Conservation (phyloP, 2,797 vertebrate species). For the Leptatherina wallacei region DNA sequence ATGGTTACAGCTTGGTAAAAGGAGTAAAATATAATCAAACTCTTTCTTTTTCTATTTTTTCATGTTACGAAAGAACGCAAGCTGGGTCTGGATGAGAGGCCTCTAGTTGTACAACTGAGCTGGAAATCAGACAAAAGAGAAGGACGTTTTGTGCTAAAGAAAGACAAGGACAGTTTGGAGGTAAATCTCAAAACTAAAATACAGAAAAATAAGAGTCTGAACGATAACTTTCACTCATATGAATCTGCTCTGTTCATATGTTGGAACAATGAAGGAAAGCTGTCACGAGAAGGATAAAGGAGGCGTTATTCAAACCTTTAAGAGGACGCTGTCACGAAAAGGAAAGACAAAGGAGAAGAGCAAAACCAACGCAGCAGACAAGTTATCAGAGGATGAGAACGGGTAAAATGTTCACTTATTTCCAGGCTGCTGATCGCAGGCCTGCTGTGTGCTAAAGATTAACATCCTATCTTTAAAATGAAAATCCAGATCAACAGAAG, state of each 20-base stretch:
- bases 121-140: conserved; percentile 91
- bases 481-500: conserved; percentile 61
- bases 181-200: conserved; percentile 62
- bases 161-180: conserved; percentile 84
- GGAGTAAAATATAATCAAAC: not conserved
- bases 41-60: conserved; percentile 17
- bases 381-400: conserved; percentile 32
- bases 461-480: conserved; percentile 23
- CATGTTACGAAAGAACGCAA: conserved; percentile 86
- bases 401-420: conserved; percentile 48
- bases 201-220: not conserved
- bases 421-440: conserved; percentile 1
- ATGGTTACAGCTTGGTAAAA: not conserved
- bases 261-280: conserved; percentile 58
- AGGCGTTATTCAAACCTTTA: conserved; percentile 92
- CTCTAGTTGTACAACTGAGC: conserved; percentile 91
- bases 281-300: conserved; percentile 86
- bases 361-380: conserved; percentile 28
- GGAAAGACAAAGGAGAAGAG: conserved; percentile 82
- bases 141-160: conserved; percentile 91
- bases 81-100: conserved; percentile 89
- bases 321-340: conserved; percentile 91
- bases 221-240: not conserved
- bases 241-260: not conserved
- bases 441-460: conserved; percentile 13